Evolutionary conservation across 2,888 invertebrate genomes (phyloP), one percentile per base, ranked within the genome.

Genomic region (Tiliacea citrago): DNA sequence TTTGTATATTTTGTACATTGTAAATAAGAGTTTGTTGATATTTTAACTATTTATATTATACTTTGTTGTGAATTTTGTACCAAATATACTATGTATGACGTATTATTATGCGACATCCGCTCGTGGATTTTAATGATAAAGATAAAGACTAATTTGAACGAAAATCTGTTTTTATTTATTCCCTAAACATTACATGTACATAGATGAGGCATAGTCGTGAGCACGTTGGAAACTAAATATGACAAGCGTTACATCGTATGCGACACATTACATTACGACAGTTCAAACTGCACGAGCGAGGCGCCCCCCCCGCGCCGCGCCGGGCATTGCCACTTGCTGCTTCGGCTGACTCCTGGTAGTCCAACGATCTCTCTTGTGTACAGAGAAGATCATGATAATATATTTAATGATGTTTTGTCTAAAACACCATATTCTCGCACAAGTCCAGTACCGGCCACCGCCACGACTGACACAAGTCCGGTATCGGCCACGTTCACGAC

Each of bases 51-150:
- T 96, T 96, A 96, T 95, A 92, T 91, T 94, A 94, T 94, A 93
- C 93, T 92, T 95, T 92, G 95, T 96, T 96, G 95, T 96, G 94
- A 95, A 93, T 94, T 95, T 95, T 95, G 92, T 96, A 95, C 96
- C 96, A 96, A 96, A 96, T 95, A 95, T 94, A 94, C 91, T 91
- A 89, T 92, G 90, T 88, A 86, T 84, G 68, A 82, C 81, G 79
- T 86, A 86, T 89, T 90, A 87, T 89, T 89, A 86, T 74, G 82
- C 86, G 87, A 84, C 79, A 77, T 77, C 84, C 83, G 83, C 81
- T 83, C 80, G 79, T 68, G 81, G 81, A 83, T 83, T 80, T 76
- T 82, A 83, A 81, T 80, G 79, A 82, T 82, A 79, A 85, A 82
- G 85, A 88, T 88, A 88, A 88, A 88, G 76, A 86, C 87, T 83